phyloP scores from a whole-genome alignment of 2,797 vertebrate genomes.

The Hippopotamyrus pictus region DNA sequence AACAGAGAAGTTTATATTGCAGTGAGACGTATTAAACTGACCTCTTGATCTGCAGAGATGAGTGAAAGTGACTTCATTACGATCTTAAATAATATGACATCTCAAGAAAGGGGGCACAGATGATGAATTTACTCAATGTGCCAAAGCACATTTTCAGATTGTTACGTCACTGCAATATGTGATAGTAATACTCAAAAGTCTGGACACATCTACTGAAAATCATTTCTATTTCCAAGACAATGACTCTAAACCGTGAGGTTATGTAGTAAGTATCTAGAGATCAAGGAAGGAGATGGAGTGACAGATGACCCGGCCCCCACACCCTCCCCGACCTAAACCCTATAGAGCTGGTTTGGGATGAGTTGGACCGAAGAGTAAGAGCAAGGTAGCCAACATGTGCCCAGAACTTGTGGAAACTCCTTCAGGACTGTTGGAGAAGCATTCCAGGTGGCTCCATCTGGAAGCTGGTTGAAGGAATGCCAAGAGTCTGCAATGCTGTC shows the following conservation, averaged over 20 bases:
- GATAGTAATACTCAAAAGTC: neutral
- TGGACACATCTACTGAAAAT: neutral
- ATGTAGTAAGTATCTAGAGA: neutral
- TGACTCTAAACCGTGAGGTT: neutral
- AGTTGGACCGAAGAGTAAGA: neutral
- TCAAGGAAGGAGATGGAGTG: neutral
- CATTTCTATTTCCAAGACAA: neutral
- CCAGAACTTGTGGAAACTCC: neutral
- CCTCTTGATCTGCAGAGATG: neutral
- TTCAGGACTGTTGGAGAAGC: neutral
- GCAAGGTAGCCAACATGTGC: neutral
- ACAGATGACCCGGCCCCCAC: neutral
- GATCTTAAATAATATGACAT: neutral
- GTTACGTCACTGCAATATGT: neutral
- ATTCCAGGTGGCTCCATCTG: neutral
- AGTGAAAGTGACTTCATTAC: neutral
- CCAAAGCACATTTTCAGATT: neutral
- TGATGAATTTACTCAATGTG: neutral
- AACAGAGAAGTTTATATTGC: neutral
- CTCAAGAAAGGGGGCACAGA: neutral
- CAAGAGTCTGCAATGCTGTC: neutral
- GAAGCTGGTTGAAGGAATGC: neutral
- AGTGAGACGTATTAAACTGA: neutral
- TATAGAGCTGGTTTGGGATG: neutral
- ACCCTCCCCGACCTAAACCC: neutral